Evolutionary conservation across 2,888 invertebrate species (phyloP), one percentile per base, ranked within the genome.

Genomic region (Spodoptera picta): DNA sequence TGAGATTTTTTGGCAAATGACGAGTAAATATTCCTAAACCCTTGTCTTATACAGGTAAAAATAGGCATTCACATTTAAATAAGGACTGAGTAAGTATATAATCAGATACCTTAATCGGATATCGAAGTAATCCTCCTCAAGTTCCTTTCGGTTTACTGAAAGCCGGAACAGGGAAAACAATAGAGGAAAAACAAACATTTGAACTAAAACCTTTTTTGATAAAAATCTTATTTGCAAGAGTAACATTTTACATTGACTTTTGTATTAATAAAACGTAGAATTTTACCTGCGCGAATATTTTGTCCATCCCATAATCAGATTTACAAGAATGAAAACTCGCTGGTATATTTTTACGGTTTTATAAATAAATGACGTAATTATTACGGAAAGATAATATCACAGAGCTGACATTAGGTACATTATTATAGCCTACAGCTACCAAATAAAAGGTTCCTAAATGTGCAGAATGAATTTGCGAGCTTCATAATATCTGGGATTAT

Each of bases 71-170:
- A 4, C 42, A 45, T 54, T 58, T 45, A 23, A 67, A 36, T 48
- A 67, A 23, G 24, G 9, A 45, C 12, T 19, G 6, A 19, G 27
- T 36, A 9, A 23, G 42, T 44, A 45, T 12, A 27, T 42, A 52
- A 56, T 59, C 31, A 44, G 46, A 59, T 59, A 55, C 14, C 49
- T 47, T 60, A 64, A 64, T 74, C 75, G 57, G 69, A 69, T 75
- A 60, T 64, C 41, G 48, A 45, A 58, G 42, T 69, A 60, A 74
- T 74, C 64, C 58, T 46, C 46, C 52, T 53, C 56, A 48, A 59
- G 36, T 27, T 48, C 49, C 49, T 50, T 57, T 46, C 14, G 56
- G 59, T 14, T 48, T 12, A 3, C 6, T 48, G 36, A 14, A 41
- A 55, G 49, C 19, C 46, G 36, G 53, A 47, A 62, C 11, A 53